Evolutionary conservation across 1,140 invertebrate species (phyloP), one percentile per base, ranked within the genome.

Genomic region (Ceratina australensis): DNA sequence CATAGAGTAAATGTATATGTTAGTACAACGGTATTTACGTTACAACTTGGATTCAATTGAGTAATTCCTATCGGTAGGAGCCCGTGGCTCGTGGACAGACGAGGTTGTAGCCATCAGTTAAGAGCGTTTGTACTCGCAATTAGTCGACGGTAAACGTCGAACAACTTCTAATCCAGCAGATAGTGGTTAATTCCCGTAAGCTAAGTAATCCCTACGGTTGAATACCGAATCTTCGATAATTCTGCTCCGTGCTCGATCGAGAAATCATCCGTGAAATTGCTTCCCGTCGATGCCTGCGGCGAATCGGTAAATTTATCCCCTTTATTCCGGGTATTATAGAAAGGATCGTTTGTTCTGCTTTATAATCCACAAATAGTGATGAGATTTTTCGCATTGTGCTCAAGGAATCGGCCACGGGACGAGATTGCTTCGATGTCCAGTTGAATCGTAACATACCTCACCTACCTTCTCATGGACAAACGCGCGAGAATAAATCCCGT

Each of bases 91-190:
- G 18, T 16, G 24, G 33, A 42, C 33, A n/a, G 50, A 52, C n/a
- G 26, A 54, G 18, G 54, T 28, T 3, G 2, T 8, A 22, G 18
- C 24, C 16, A 0, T 18, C 8, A 12, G 24, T 47, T 10, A 71
- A n/a, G 4, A 71, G 7, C 20, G 47, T 49, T 59, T 59, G 22
- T 16, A 71, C 22, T 42, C 22, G 52, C 52, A 67, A 52, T 67
- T 5, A 54, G 16, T 7, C 7, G 20, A 16, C 49, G 24, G 50
- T 67, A n/a, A 67, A 24, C 49, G 50, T 28, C 20, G 20, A 50
- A 12, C 20, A 65, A 20, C n/a, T 65, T 50, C 47, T 0, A 12
- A 33, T 33, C 10, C 3, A 56, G 50, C n/a, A n/a, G 26, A n/a
- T 3, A 33, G n/a, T 2, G 2, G 16, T 54, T 26, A 20, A 56